Evolutionary conservation across 2,113 vertebrate species (phyloP).

Genomic region (Rhinoderma darwinii): DNA sequence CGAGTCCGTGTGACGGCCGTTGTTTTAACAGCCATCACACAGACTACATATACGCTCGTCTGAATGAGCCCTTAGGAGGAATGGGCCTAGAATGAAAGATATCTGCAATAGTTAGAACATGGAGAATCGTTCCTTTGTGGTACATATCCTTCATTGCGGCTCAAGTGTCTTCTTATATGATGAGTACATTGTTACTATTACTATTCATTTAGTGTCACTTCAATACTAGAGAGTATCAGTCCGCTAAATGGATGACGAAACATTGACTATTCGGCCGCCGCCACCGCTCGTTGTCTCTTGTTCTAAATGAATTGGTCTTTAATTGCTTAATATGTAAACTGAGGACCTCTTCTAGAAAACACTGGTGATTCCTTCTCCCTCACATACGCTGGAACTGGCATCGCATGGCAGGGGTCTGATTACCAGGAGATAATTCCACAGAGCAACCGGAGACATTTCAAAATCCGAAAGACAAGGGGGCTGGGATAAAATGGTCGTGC

Average conservation of each 20-base stretch:
- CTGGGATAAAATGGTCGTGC: background rate
- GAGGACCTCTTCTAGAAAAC: background rate
- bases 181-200: background rate
- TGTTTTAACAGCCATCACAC: too few relatives aligned
- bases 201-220: background rate
- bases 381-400: background rate
- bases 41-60: too few relatives aligned
- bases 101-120: too few relatives aligned
- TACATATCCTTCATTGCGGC: too few relatives aligned
- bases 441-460: background rate
- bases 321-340: background rate
- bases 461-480: background rate
- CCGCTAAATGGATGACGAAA: background rate
- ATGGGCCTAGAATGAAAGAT: too few relatives aligned
- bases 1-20: too few relatives aligned
- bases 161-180: too few relatives aligned
- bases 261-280: too few relatives aligned
- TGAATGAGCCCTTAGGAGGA: too few relatives aligned
- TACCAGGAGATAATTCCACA: background rate
- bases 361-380: background rate
- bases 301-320: background rate
- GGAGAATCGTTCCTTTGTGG: too few relatives aligned
- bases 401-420: slow-evolving; percentile 2
- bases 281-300: background rate
- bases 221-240: background rate